Percentiles rank a stretch among this genome's conserved stretches.
These are phyloP conservation scores for Psittacula echo DNA, from an alignment of 2,797 vertebrate species.

Conservation along the genomic window DNA sequence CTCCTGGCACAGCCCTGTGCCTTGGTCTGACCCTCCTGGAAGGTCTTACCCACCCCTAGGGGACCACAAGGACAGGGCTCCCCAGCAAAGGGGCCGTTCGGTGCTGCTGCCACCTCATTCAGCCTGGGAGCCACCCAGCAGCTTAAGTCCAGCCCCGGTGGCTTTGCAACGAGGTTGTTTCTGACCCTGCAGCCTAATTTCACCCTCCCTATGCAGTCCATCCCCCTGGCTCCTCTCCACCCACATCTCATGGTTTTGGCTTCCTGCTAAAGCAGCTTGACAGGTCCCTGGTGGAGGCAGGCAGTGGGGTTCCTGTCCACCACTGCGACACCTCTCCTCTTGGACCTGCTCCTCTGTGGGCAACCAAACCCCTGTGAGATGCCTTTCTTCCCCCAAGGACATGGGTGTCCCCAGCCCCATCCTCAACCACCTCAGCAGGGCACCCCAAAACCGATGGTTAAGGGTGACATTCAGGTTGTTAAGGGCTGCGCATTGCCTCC, in stretches of 20 bases:
- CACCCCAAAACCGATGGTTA: neutral
- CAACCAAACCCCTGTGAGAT: neutral
- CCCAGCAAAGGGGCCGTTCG: neutral
- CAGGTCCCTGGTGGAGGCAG: neutral
- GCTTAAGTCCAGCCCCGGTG: fast-evolving
- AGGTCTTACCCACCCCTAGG: neutral
- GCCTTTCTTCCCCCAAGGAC: neutral
- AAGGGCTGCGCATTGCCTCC: neutral
- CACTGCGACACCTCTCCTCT: neutral
- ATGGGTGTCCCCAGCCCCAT: neutral
- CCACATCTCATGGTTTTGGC: neutral
- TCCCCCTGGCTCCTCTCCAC: neutral
- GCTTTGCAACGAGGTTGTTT: fast-evolving
- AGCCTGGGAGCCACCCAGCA: neutral
- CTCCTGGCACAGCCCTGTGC: neutral
- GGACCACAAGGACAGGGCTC: fast-evolving
- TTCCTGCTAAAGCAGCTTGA: neutral
- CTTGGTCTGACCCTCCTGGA: neutral
- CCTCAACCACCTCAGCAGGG: neutral
- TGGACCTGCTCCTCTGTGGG: neutral
- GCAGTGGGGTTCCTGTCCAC: neutral
- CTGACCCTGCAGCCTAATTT: neutral
- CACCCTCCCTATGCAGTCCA: fast-evolving
- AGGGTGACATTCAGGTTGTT: neutral
- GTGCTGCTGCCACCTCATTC: neutral